phyloP scores from a whole-genome alignment of 2,797 vertebrate species.

The Simalia tracyae region DNA sequence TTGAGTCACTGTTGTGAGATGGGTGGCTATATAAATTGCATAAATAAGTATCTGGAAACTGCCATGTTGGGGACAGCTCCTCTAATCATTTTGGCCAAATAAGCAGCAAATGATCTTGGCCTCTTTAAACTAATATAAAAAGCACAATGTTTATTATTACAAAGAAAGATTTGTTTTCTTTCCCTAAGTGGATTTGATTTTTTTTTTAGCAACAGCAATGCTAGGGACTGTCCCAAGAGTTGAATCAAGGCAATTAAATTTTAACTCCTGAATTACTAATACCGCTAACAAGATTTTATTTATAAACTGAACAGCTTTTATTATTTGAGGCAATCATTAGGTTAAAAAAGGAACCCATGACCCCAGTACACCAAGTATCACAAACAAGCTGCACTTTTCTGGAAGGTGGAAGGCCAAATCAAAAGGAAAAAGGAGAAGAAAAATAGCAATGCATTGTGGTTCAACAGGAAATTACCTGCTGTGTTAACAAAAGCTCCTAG shows the following conservation, averaged over 20 bases:
- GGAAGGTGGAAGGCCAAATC: background rate
- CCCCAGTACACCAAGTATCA: background rate
- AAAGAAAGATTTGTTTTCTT: background rate
- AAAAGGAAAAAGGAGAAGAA: background rate
- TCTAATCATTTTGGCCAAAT: background rate
- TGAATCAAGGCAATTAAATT: background rate
- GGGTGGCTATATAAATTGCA: background rate
- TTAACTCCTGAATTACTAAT: background rate
- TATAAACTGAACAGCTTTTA: background rate
- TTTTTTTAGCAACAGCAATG: background rate
- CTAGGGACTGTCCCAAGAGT: background rate
- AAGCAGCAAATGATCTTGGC: background rate
- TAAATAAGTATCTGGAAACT: background rate
- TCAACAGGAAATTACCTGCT: constrained; percentile 22
- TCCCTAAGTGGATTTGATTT: background rate
- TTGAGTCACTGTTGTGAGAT: background rate
- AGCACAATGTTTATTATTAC: background rate
- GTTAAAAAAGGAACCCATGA: background rate
- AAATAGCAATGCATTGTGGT: background rate
- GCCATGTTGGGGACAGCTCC: background rate
- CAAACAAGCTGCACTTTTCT: background rate
- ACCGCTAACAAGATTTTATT: background rate
- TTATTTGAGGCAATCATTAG: background rate
- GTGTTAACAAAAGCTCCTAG: constrained; percentile 1
- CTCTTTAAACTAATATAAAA: background rate